Base-by-base conservation (phyloP, 2,113 vertebrate species). In the Scartelaos histophorus region DNA sequence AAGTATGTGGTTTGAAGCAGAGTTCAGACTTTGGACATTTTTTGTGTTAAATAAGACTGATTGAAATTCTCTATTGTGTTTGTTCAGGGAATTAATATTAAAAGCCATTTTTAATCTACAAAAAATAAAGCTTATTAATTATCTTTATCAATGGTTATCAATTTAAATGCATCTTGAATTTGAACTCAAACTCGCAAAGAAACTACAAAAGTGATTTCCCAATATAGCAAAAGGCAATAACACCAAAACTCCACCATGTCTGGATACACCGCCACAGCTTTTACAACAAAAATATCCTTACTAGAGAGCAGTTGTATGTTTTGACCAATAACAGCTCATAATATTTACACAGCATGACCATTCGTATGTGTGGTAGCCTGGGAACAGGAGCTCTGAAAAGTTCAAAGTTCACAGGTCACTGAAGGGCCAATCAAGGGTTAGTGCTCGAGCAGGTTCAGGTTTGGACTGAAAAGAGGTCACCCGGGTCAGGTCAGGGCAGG, bases 361-460 rank as follows among this genome's bases (percentile, higher is more conserved):
- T 9, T 22, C 69, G 67, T 43, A 38, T 29, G 9, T 1, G 70
- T 60, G 25, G 67, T 68, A 74, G 47, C 66, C 71, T 79, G 69
- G 60, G 77, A 82, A 84, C 77, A 53, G 34, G 22, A 62, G 58
- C 58, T 46, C 71, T 47, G 65, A 84, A 53, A 35, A 74, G 84
- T 80, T 84, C 56, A 87, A 76, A 84, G 85, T 80, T 85, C 80
- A 76, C 10, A 17, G 80, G 81, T 87, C 85, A 85, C 71, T 49
- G 64, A 79, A 72, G 67, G 80, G 78, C 75, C 75, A 85, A 79
- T 79, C 71, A 85, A 71, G 51, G 67, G 70, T 84, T 75, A 78
- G 76, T 54, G 58, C 45, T 62, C 49, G 58, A 69, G 76, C 76
- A 70, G 88, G 82, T 85, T 85, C 78, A 83, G 81, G 76, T 87